Conservation (phyloP, 2,797 vertebrate genomes). For the Ataeniobius toweri region DNA sequence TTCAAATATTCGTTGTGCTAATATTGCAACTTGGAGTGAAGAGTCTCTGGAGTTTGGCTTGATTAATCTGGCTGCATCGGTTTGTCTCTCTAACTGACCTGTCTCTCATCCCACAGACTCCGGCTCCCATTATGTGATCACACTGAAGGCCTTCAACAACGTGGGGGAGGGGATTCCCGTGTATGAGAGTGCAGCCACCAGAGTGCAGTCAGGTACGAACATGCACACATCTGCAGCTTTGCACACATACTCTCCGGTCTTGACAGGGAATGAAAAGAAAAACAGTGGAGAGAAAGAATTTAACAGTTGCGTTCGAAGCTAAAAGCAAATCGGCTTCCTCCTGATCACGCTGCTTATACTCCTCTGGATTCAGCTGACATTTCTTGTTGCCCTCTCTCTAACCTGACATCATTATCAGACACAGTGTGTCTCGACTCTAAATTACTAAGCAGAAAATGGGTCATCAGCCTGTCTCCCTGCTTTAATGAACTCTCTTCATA, state of each 20-base stretch:
- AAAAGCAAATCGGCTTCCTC: neutral
- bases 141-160: slow-evolving; percentile 96
- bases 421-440: slow-evolving; percentile 53
- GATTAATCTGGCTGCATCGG: slow-evolving; percentile 67
- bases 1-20: slow-evolving; percentile 66
- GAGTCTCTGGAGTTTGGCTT: slow-evolving; percentile 62
- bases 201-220: slow-evolving; percentile 87
- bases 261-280: neutral
- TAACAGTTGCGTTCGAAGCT: neutral
- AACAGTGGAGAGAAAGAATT: neutral
- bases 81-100: slow-evolving; percentile 30
- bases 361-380: slow-evolving; percentile 19
- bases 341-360: neutral
- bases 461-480: slow-evolving; percentile 31
- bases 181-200: slow-evolving; percentile 95
- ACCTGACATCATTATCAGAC: slow-evolving; percentile 49
- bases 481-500: slow-evolving; percentile 48
- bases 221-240: neutral
- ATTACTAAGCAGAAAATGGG: slow-evolving; percentile 49
- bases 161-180: slow-evolving; percentile 96
- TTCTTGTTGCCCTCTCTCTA: slow-evolving; percentile 27
- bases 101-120: slow-evolving; percentile 81
- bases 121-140: slow-evolving; percentile 97
- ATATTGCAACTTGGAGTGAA: slow-evolving; percentile 62
- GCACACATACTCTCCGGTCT: neutral